Conservation (phyloP, 37 sponge, comb jelly and placozoan genomes). For the Cliona cf. orientalis region DNA sequence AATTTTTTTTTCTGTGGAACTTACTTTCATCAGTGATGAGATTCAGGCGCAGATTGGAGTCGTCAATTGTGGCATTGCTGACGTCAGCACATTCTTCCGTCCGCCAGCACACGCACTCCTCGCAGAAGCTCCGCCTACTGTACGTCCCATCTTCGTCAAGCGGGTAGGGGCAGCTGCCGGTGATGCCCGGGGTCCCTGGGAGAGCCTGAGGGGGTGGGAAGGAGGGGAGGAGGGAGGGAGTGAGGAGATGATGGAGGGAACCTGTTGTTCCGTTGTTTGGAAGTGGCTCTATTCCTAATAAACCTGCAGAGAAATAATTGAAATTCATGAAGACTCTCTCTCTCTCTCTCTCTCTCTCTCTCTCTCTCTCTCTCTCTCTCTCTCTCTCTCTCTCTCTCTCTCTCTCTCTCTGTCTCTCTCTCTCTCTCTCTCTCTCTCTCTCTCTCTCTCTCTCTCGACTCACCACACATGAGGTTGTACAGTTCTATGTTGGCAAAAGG, state of each 20-base stretch:
- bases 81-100: background rate
- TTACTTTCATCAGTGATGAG: background rate
- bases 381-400: background rate
- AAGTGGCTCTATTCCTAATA: constrained; percentile 59
- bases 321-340: no score
- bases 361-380: background rate
- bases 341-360: background rate
- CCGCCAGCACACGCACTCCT: constrained; percentile 22
- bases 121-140: background rate
- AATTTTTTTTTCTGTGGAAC: no score
- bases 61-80: background rate
- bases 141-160: background rate
- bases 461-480: constrained; percentile 82
- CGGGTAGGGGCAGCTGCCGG: background rate
- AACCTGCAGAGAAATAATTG: no score
- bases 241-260: constrained; percentile 61
- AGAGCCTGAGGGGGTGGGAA: constrained; percentile 37
- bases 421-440: constrained; percentile 2
- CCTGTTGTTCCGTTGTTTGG: constrained; percentile 84
- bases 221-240: background rate
- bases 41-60: background rate
- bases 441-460: constrained; percentile 9
- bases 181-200: background rate
- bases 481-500: constrained; percentile 83
- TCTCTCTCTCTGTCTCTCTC: background rate